Evolutionary conservation across 2,797 vertebrate species (phyloP), one percentile per base, ranked within the genome.

Genomic region (Dendrocincla fuliginosa): DNA sequence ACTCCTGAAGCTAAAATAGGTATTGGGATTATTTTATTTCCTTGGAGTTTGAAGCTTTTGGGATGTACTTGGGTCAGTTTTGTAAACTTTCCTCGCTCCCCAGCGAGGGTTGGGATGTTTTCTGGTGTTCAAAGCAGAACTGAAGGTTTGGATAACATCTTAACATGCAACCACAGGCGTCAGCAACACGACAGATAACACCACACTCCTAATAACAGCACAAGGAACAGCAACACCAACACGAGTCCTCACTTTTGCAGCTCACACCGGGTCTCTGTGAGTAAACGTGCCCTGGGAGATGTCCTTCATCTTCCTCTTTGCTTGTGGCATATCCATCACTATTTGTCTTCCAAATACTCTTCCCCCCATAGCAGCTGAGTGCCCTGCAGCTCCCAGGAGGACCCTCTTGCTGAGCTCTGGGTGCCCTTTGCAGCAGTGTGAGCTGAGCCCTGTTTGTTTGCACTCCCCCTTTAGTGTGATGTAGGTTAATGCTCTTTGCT

Each of bases 1-100:
- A 60, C 15, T 41, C 49, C 4, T 5, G 3, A 44, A 33, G 39
- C 49, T 28, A 17, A 55, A 87, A 76, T 65, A 37, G 0, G 0
- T 11, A 10, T 65, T 33, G 42, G 52, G 64, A 77, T 74, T 0
- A 14, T 10, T 97, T 96, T 93, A 95, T 96, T 95, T 93, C 65
- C 64, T 93, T 28, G 2, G 1, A n/a, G 46, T 55, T 30, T 42
- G 69, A 61, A 83, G 68, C 44, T 57, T 68, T 49, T 50, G 67
- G 60, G 59, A 13, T 22, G 20, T 25, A 6, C n/a, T 76, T 5
- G 4, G 33, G 35, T 56, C 50, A 28, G 37, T 47, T 84, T 23
- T 89, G 86, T 87, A 60, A 77, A 82, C 63, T 42, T 61, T 55
- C 53, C 70, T 59, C 1, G 0, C 44, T 52, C 25, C 64, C 53